Evolutionary conservation across 2,888 invertebrate genomes (phyloP), one percentile per base, ranked within the genome.

Genomic region (Troilus luridus): DNA sequence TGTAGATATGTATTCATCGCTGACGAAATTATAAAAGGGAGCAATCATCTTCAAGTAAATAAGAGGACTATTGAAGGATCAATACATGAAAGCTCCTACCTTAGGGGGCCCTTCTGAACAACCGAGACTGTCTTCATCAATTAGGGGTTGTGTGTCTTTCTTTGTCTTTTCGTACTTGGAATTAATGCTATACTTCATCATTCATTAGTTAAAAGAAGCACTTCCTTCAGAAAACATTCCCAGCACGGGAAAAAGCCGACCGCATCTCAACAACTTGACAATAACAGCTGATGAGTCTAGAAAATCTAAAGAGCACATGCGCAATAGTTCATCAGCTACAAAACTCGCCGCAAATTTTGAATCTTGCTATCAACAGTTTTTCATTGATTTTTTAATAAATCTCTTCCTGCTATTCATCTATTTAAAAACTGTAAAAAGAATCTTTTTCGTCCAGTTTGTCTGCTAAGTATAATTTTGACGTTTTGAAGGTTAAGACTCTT

Each of bases 141-240:
- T 91, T 91, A 92, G 91, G 62, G 92, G 91, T 90, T 93, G 93
- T 92, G 94, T 93, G 93, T 94, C 93, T 93, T 92, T 92, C 92
- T 94, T 94, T 77, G 94, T 93, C 93, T 94, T 94, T 93, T 94
- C 94, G 93, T 94, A 94, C 93, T 94, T 94, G 67, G 94, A 93
- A 92, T 93, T 94, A 91, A 93, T 94, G 58, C 93, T 93, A 92
- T 94, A 94, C 94, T 94, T 94, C 94, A 94, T 94, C 88, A 91
- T 93, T 91, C 91, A 89, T 90, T 59, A 60, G 72, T 41, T 90
- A 41, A 19, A 41, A 90, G n/a, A 88, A 77, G 88, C 88, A 91
- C 88, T 59, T 88, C 12, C 27, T 88, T 88, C 58, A 72, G 24
- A 59, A 88, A 54, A 88, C 54, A 88, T 27, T 56, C 60, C 59